Base-by-base conservation (phyloP, 2,888 invertebrate species). In the Euplexia lucipara region DNA sequence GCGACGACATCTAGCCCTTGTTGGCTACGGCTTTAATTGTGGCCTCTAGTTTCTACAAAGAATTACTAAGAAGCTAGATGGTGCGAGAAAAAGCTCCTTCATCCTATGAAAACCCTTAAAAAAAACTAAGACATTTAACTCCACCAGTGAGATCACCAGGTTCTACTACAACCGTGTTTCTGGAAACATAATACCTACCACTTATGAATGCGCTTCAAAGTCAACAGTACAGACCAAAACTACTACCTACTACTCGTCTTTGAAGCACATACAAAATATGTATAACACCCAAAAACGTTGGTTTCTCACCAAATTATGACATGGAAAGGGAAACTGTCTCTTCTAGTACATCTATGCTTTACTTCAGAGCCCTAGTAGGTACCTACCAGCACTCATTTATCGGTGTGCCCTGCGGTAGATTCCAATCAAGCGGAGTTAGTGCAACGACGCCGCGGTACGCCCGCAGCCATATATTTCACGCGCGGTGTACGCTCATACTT, bases 371-470 rank as follows among this genome's bases (percentile, higher is more conserved):
- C 54, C 64, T 67, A 71, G 62, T 70, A 65, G 64, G 59, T 69
- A 65, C 66, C 76, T 70, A 56, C 63, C 48, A 82, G 83, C 82
- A 83, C 83, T 88, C 89, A 89, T 90, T 90, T 90, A 91, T 91
- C 88, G 86, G 81, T 78, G 82, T 82, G 84, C 83, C 84, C 85
- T 82, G 89, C 87, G 88, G 90, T 90, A 92, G 92, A 92, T 92
- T 91, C 91, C 90, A 91, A 92, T 92, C 92, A 90, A 88, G 87
- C 72, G 84, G 78, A 88, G 90, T 89, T 90, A 90, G 90, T 87
- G 85, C 86, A 74, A 75, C 82, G 78, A 82, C 79, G 79, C 80
- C 74, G 82, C 76, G 68, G 63, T 77, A 49, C 74, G 78, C 85
- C 83, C 79, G 81, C 81, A 82, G 85, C 85, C 81, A 79, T 90